Evolutionary conservation across 2,797 vertebrate genomes (phyloP).

Genomic region (Characodon lateralis): DNA sequence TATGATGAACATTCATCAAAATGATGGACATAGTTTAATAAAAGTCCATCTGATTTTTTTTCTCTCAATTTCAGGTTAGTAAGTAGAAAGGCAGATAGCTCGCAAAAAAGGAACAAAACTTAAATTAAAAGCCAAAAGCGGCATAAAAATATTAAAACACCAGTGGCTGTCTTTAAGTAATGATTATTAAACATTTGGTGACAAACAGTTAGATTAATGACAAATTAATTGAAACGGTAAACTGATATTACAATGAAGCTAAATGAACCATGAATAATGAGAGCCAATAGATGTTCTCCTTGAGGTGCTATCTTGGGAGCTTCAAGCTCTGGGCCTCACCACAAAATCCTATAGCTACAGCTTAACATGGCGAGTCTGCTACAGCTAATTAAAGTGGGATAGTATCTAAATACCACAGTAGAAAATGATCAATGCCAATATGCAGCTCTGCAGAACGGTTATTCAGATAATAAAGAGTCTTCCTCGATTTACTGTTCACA

Average conservation of each 20-base stretch:
- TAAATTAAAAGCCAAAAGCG: neutral
- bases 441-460: neutral
- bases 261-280: conserved; percentile 51
- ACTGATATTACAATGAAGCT: conserved; percentile 9
- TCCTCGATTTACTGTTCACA: neutral
- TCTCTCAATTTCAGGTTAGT: neutral
- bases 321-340: conserved; percentile 21
- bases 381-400: neutral
- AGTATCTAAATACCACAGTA: neutral
- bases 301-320: conserved; percentile 16
- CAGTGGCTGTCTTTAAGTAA: neutral
- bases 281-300: conserved; percentile 45
- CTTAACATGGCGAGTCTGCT: conserved; percentile 37
- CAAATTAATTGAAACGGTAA: neutral
- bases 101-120: neutral
- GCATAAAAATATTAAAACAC: neutral
- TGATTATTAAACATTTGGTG: neutral
- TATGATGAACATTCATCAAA: neutral
- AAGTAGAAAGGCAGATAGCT: neutral
- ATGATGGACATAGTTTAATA: neutral
- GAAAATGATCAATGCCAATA: neutral
- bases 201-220: neutral
- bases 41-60: neutral
- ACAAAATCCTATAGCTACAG: conserved; percentile 41
- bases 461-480: neutral